Conservation (phyloP, 92 coral and sea anemone genomes). For the Montipora capitata region DNA sequence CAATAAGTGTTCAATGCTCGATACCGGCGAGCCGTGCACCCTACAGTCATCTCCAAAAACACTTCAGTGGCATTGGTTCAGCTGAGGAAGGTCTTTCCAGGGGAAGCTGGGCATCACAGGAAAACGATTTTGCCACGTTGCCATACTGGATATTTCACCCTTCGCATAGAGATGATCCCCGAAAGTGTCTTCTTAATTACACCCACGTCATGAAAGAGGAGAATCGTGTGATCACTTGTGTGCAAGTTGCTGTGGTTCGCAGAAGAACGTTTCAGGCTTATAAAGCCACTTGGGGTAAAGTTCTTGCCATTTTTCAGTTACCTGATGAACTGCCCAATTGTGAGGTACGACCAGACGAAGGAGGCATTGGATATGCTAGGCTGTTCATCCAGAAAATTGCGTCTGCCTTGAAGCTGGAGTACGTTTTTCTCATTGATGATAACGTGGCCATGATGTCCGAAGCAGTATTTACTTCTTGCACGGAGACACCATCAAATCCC, state of each 20-base stretch:
- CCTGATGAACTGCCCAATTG: conserved; percentile 53
- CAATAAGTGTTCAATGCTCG: conserved; percentile 31
- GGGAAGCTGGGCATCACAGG: not conserved
- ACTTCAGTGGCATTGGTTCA: not conserved
- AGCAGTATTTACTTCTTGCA: conserved; percentile 15
- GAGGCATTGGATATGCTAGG: conserved; percentile 69
- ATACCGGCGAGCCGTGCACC: not conserved
- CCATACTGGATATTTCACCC: conserved; percentile 65
- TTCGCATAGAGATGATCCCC: conserved; percentile 68
- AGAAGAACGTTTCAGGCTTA: conserved; percentile 39
- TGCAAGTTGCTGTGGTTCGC: conserved; percentile 69
- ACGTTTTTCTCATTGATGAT: conserved; percentile 63
- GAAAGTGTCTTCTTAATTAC: conserved; percentile 61
- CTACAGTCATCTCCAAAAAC: not conserved
- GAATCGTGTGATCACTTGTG: not conserved
- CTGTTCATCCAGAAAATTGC: conserved; percentile 62
- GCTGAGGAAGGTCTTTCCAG: not conserved
- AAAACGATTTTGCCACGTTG: not conserved
- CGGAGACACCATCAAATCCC: not conserved
- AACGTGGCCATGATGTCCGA: conserved; percentile 68
- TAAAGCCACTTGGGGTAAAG: conserved; percentile 69
- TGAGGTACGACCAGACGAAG: conserved; percentile 34
- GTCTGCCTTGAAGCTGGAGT: conserved; percentile 46
- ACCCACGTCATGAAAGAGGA: conserved; percentile 44
- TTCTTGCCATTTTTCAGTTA: conserved; percentile 56